phyloP scores from a whole-genome alignment of 2,797 vertebrate species.

The Hafferia zeledoni region DNA sequence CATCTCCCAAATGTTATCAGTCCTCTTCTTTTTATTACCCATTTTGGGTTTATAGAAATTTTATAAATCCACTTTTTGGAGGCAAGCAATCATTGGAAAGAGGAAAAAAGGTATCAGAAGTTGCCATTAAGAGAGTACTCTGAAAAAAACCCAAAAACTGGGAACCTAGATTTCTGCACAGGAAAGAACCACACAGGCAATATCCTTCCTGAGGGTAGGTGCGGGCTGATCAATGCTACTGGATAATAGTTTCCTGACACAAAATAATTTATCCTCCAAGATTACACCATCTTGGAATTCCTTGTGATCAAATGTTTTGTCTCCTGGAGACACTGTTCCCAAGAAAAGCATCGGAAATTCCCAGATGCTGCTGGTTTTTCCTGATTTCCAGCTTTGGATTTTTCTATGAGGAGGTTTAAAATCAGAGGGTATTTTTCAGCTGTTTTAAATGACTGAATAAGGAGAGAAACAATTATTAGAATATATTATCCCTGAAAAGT shows the following conservation, averaged over 20 bases:
- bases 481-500: not conserved
- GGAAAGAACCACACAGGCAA: not conserved
- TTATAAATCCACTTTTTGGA: not conserved
- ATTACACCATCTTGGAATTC: not conserved
- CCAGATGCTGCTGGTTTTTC: accelerated
- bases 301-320: not conserved
- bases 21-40: not conserved
- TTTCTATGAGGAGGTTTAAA: not conserved
- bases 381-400: not conserved
- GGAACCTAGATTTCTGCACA: not conserved
- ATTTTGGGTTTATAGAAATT: not conserved
- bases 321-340: not conserved
- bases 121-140: not conserved
- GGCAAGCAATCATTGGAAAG: not conserved
- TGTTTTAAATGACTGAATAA: not conserved
- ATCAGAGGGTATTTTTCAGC: not conserved
- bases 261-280: not conserved
- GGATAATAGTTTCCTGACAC: not conserved
- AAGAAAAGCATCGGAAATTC: not conserved
- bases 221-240: not conserved
- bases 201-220: not conserved
- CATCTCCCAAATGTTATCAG: not conserved
- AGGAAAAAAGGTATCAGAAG: not conserved
- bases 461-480: not conserved
- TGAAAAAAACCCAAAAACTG: not conserved